A percentile compares a stretch with the other conserved stretches of the same genome.
Evolutionary conservation across 2,113 vertebrate genomes (phyloP).

Genomic region (Pteruthius melanotis): DNA sequence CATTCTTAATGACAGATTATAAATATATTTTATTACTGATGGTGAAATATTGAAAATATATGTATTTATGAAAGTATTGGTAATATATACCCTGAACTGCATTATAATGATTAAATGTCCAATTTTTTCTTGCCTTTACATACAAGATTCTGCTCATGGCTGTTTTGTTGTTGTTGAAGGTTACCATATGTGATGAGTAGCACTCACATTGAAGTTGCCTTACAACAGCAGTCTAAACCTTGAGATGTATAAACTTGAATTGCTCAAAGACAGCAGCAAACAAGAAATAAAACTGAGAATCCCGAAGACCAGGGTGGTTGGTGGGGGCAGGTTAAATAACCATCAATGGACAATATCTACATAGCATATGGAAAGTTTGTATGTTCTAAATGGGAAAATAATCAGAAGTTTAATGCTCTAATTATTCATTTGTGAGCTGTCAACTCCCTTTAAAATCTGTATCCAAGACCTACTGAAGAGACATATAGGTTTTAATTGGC

Average conservation of each 20-base stretch:
- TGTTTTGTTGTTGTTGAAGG: not conserved
- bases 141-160: not conserved
- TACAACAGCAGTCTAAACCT: not conserved
- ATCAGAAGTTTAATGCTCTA: not conserved
- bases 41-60: not conserved
- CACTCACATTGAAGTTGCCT: not conserved
- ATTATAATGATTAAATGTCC: not conserved
- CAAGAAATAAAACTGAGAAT: not conserved
- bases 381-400: not conserved
- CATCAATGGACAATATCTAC: not conserved
- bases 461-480: not conserved
- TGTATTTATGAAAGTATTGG: not conserved
- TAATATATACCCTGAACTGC: not conserved
- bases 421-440: not conserved
- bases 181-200: not conserved
- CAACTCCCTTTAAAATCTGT: not conserved
- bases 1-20: not conserved
- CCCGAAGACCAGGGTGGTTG: not conserved
- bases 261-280: not conserved
- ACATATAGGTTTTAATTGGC: not conserved
- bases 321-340: not conserved
- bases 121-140: not conserved
- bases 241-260: not conserved
- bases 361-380: not conserved
- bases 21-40: slow-evolving; percentile 17